phyloP scores from a whole-genome alignment of 37 sponge, comb jelly and placozoan species.

The Agelas oroides region DNA sequence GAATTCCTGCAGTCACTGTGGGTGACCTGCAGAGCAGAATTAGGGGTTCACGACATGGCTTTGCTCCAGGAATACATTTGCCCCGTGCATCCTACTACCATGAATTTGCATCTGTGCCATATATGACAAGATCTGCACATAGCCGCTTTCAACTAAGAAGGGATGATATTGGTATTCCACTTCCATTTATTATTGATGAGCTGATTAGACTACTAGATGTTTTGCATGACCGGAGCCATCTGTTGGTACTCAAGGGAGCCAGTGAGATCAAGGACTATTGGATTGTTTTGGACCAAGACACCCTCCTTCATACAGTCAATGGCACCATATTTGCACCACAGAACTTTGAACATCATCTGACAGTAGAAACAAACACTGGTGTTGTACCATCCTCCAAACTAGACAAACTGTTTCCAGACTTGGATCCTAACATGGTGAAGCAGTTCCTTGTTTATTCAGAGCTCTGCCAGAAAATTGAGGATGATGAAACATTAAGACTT shows the following conservation, averaged over 20 bases:
- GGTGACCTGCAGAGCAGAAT: not conserved
- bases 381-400: conserved; percentile 8
- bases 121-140: too few relatives aligned
- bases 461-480: conserved; percentile 28
- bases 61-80: too few relatives aligned
- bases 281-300: conserved; percentile 13
- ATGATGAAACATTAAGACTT: not conserved
- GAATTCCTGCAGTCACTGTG: not conserved
- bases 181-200: not conserved
- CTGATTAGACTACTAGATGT: not conserved
- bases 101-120: not conserved
- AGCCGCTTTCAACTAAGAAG: not conserved
- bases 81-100: too few relatives aligned
- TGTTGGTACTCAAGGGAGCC: conserved; percentile 1
- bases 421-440: conserved; percentile 1
- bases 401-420: not conserved
- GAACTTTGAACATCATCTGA: not conserved
- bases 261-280: not conserved
- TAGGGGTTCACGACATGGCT: not conserved
- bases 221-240: not conserved
- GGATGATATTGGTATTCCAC: not conserved
- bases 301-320: conserved; percentile 8
- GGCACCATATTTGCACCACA: conserved; percentile 34
- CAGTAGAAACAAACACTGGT: not conserved
- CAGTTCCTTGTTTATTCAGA: conserved; percentile 5